phyloP scores from a whole-genome alignment of 2,113 vertebrate genomes.

The Pelodiscus sinensis region DNA sequence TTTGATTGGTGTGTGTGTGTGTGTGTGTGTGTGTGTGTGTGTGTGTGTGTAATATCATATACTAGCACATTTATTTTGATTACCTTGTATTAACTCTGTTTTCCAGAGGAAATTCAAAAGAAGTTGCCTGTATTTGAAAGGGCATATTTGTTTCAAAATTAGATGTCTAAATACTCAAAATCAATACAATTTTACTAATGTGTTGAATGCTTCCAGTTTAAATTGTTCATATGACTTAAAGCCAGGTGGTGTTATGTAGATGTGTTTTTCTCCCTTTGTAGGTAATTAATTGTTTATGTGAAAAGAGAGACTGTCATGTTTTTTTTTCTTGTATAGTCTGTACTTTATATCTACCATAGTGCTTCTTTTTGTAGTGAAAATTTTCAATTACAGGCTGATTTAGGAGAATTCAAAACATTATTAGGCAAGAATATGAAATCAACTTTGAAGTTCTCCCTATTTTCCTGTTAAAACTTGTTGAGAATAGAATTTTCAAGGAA shows the following conservation, averaged over 20 bases:
- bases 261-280: background rate
- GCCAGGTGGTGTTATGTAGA: background rate
- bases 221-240: background rate
- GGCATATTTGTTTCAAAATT: background rate
- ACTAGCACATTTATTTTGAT: background rate
- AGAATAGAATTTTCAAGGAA: background rate
- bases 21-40: background rate
- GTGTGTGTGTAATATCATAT: background rate
- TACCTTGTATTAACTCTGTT: background rate
- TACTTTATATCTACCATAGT: background rate
- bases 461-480: slow-evolving; percentile 3
- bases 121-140: background rate
- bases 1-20: background rate
- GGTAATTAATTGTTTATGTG: background rate
- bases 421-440: slow-evolving; percentile 52
- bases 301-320: background rate
- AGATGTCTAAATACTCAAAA: background rate
- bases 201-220: background rate
- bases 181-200: background rate
- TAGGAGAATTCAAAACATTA: slow-evolving; percentile 52
- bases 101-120: background rate
- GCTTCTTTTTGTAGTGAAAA: slow-evolving; percentile 27
- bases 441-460: slow-evolving; percentile 49
- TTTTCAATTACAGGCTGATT: slow-evolving; percentile 44
- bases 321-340: background rate